Evolutionary conservation across 2,888 invertebrate species (phyloP).

Genomic region (Dendrolimus houi): DNA sequence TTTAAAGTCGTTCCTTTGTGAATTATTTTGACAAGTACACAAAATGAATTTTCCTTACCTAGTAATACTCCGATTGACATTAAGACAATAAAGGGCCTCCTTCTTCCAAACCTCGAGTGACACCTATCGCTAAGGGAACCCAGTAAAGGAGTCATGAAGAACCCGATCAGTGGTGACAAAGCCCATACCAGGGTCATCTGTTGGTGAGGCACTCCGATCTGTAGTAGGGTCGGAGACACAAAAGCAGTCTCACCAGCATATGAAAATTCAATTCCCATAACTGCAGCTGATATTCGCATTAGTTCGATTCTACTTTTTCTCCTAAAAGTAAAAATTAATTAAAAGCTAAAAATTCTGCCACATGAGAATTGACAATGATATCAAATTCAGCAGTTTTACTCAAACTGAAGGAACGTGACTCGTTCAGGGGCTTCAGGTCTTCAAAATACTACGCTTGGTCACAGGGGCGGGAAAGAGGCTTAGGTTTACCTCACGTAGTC

Average conservation of each 20-base stretch:
- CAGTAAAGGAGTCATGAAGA: constrained; percentile 94
- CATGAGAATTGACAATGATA: too few species aligned
- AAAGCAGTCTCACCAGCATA: constrained; percentile 98
- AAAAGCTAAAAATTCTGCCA: too few species aligned
- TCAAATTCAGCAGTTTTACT: too few species aligned
- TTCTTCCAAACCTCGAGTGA: constrained; percentile 84
- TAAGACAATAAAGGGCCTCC: constrained; percentile 93
- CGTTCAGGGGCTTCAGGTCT: too few species aligned
- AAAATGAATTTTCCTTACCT: constrained; percentile 71
- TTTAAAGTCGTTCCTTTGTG: too few species aligned
- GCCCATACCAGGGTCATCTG: constrained; percentile 98
- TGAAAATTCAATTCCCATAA: constrained; percentile 98
- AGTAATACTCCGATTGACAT: constrained; percentile 92
- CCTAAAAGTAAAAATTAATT: constrained; percentile 54
- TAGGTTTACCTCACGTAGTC: too few species aligned
- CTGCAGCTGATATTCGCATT: constrained; percentile 92
- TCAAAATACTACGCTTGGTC: too few species aligned
- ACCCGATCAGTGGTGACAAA: constrained; percentile 93
- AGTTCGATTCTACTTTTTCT: constrained; percentile 87
- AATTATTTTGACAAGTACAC: not conserved
- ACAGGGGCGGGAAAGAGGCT: too few species aligned
- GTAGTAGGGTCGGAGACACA: constrained; percentile 94
- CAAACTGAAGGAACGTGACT: too few species aligned
- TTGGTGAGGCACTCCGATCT: constrained; percentile 93
- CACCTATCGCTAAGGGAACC: constrained; percentile 96